These are phyloP conservation scores for Hippoglossus stenolepis DNA, from an alignment of 2,113 vertebrate species.

Conservation along the genomic window DNA sequence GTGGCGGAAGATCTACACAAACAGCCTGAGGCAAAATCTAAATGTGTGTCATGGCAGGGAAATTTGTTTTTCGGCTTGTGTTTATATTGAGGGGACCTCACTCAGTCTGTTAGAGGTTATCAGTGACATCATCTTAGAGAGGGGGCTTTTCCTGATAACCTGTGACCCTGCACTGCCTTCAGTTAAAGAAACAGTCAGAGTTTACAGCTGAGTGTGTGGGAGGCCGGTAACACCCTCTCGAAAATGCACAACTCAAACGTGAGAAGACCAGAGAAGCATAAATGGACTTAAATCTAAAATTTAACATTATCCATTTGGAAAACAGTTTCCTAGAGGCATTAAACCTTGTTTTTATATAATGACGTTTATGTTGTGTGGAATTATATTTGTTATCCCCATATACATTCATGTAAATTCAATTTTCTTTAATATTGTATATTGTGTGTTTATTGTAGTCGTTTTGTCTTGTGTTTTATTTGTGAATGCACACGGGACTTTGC, in stretches of 20 bases:
- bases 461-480: background rate
- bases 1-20: background rate
- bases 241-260: background rate
- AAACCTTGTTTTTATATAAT: too few relatives aligned
- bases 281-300: too few relatives aligned
- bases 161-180: slow-evolving; percentile 72
- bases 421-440: too few relatives aligned
- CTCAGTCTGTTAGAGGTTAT: slow-evolving; percentile 70
- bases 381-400: too few relatives aligned
- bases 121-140: slow-evolving; percentile 79
- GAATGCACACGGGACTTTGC: background rate
- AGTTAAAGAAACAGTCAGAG: slow-evolving; percentile 50
- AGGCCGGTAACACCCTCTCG: background rate
- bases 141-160: slow-evolving; percentile 72
- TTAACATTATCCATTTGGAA: background rate
- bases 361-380: too few relatives aligned
- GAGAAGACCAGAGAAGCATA: background rate
- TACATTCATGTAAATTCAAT: too few relatives aligned
- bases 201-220: slow-evolving; percentile 17
- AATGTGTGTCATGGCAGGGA: slow-evolving; percentile 21
- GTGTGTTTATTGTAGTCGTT: background rate
- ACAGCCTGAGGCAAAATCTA: background rate
- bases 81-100: slow-evolving; percentile 83
- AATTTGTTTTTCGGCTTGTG: slow-evolving; percentile 57
- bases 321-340: too few relatives aligned